A percentile compares a stretch with the other conserved stretches of the same genome.
Conservation (phyloP, 2,797 vertebrate genomes). For the Cyclopterus lumpus region DNA sequence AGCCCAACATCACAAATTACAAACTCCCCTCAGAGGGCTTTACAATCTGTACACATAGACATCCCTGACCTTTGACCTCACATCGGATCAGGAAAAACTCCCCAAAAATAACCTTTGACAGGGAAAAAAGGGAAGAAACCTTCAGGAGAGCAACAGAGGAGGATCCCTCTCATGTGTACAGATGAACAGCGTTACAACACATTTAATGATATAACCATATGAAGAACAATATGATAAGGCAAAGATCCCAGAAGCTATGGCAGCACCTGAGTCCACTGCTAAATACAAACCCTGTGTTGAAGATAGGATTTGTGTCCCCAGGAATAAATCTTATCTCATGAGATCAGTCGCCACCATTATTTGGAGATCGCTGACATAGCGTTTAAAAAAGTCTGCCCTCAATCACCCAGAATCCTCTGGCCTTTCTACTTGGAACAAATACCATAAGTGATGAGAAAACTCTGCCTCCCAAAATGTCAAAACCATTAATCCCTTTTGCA, state of each 20-base stretch:
- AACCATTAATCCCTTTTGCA: conserved; percentile 24
- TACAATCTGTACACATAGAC: no score
- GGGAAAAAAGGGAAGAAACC: no score
- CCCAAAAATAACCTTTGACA: no score
- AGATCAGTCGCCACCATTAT: background rate
- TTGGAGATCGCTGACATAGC: background rate
- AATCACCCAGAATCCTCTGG: background rate
- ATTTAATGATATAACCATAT: no score
- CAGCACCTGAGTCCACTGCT: background rate
- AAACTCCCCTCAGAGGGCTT: no score
- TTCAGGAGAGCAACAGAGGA: no score
- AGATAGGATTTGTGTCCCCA: background rate
- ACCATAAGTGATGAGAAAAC: background rate
- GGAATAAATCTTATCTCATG: background rate
- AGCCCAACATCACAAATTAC: no score
- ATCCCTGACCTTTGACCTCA: no score
- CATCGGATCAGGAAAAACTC: no score
- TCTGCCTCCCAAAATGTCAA: conserved; percentile 9
- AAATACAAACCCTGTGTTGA: background rate
- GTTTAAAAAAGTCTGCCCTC: background rate
- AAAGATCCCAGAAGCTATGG: background rate
- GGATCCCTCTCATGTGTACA: no score
- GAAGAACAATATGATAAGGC: background rate
- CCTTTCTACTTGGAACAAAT: conserved; percentile 13
- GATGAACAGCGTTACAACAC: no score